Evolutionary conservation across 2,888 invertebrate species (phyloP).

Genomic region (Flexamia atlantica): DNA sequence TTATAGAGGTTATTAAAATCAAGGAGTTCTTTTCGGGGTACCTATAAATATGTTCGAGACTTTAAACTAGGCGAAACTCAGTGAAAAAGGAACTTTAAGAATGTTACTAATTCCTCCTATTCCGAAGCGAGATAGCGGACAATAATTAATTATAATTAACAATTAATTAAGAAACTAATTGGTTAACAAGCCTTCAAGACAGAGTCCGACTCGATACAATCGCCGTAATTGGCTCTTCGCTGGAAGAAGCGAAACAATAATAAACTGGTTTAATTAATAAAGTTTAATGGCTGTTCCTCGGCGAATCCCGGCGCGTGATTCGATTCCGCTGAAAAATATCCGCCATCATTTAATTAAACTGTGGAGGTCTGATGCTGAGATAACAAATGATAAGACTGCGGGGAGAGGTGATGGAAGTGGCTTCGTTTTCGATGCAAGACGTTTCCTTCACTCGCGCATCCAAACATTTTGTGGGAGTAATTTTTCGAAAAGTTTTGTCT

Average conservation of each 20-base stretch:
- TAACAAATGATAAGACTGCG: slow-evolving; percentile 23
- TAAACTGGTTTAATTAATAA: slow-evolving; percentile 54
- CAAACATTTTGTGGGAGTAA: too few relatives aligned
- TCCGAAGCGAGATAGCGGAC: not conserved
- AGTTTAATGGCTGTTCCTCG: slow-evolving; percentile 45
- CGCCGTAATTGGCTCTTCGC: slow-evolving; percentile 31
- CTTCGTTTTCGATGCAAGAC: slow-evolving; percentile 15
- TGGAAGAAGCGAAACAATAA: slow-evolving; percentile 32
- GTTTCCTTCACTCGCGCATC: too few relatives aligned
- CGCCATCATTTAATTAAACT: slow-evolving; percentile 40
- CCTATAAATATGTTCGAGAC: too few relatives aligned
- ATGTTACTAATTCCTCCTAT: slow-evolving; percentile 8
- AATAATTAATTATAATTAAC: slow-evolving; percentile 37
- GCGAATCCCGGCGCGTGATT: slow-evolving; percentile 38
- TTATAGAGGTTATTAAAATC: too few relatives aligned
- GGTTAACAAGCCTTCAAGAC: slow-evolving; percentile 34
- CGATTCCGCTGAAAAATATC: slow-evolving; percentile 43
- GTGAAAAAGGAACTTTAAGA: not conserved
- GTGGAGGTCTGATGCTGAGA: slow-evolving; percentile 37
- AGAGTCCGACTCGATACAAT: slow-evolving; percentile 34
- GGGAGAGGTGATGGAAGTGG: slow-evolving; percentile 13
- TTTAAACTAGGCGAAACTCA: too few relatives aligned
- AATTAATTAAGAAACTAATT: slow-evolving; percentile 43
- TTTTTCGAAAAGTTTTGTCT: too few relatives aligned
- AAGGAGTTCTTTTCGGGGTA: too few relatives aligned